phyloP scores from a whole-genome alignment of 1,140 invertebrate species.

The Melanaphis sacchari region DNA sequence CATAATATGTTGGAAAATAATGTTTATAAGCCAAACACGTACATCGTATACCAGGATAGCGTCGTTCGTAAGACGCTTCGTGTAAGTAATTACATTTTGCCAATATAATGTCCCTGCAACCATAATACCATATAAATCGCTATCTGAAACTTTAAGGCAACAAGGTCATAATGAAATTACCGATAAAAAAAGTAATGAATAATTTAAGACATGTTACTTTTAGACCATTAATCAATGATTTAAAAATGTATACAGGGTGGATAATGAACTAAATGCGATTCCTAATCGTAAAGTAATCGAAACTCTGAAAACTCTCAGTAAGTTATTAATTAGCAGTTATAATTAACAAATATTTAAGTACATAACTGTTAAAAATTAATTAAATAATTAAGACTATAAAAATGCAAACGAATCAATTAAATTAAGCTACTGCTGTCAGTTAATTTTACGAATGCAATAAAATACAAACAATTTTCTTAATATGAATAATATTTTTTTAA shows the following conservation, averaged over 20 bases:
- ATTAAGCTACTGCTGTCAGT: neutral
- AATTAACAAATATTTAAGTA: neutral
- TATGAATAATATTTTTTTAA: neutral
- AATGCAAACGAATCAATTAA: neutral
- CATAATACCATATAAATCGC: conserved; percentile 3
- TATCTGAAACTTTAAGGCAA: conserved; percentile 11
- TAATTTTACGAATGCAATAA: neutral
- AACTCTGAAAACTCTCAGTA: neutral
- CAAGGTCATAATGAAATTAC: neutral
- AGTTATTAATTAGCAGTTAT: neutral
- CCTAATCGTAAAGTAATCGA: neutral
- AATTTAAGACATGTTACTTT: conserved; percentile 32
- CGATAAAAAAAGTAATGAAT: conserved; percentile 31
- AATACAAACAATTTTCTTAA: neutral
- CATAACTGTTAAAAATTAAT: neutral
- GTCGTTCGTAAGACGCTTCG: neutral
- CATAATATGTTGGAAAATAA: neutral
- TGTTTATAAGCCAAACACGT: neutral
- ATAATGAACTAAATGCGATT: neutral
- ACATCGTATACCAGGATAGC: neutral
- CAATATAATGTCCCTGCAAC: conserved; percentile 16
- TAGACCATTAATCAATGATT: neutral
- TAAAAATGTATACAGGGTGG: neutral
- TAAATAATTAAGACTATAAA: neutral
- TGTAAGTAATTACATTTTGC: conserved; percentile 27